Percentiles rank a stretch among this genome's conserved stretches.
Conservation (phyloP, 1,140 invertebrate genomes). For the Drosophila lacertosa region DNA sequence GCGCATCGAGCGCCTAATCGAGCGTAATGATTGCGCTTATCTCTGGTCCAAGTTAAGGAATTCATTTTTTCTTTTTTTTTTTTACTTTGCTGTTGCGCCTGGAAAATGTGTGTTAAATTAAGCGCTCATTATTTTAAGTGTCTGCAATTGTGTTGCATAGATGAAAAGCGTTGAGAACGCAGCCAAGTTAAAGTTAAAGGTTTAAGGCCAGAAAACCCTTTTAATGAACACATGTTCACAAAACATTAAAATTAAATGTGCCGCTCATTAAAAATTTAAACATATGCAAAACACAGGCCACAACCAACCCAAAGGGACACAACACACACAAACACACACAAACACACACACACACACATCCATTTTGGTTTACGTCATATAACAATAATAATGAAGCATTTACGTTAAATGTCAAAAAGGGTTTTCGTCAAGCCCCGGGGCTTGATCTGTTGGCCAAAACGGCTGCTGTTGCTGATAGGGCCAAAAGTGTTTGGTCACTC, state of each 20-base stretch:
- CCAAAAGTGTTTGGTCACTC: slow-evolving; percentile 75
- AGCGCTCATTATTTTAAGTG: slow-evolving; percentile 82
- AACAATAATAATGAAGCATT: slow-evolving; percentile 81
- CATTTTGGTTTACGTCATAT: slow-evolving; percentile 55
- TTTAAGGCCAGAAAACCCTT: no score
- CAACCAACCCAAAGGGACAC: slow-evolving; percentile 24
- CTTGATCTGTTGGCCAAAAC: slow-evolving; percentile 27
- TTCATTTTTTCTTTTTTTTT: slow-evolving; percentile 19
- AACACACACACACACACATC: slow-evolving; percentile 25
- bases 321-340: slow-evolving; percentile 28
- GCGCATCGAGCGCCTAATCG: slow-evolving; percentile 65
- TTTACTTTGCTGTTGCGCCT: not conserved
- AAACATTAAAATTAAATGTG: slow-evolving; percentile 79
- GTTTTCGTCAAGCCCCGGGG: slow-evolving; percentile 45
- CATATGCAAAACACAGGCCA: slow-evolving; percentile 48
- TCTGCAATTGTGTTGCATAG: slow-evolving; percentile 56
- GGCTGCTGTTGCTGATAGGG: slow-evolving; percentile 47
- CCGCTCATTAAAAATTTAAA: slow-evolving; percentile 76
- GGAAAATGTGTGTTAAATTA: slow-evolving; percentile 76
- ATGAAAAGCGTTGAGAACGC: slow-evolving; percentile 19
- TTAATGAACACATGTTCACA: slow-evolving; percentile 77
- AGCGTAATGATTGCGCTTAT: slow-evolving; percentile 80
- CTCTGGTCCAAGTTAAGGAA: slow-evolving; percentile 44
- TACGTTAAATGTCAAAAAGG: slow-evolving; percentile 72
- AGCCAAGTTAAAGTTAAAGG: slow-evolving; percentile 1